phyloP scores from a whole-genome alignment of 2,113 vertebrate species.

The Capricornis sumatraensis region DNA sequence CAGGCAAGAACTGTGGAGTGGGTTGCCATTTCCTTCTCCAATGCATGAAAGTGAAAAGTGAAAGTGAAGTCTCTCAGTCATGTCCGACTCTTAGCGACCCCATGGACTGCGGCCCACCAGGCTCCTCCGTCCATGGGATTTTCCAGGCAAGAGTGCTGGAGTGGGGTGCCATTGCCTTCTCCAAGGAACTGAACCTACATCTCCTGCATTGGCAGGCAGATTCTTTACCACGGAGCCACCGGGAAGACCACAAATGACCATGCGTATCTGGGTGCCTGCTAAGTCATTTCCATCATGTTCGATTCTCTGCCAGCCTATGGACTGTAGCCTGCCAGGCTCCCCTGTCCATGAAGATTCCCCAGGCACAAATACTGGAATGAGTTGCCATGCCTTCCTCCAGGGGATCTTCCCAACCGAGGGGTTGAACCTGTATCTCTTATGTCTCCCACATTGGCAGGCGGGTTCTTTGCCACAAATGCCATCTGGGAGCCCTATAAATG shows the following conservation, averaged over 20 bases:
- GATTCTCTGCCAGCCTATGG: not conserved
- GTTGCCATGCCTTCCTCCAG: not conserved
- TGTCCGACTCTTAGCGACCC: no score
- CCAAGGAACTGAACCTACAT: not conserved
- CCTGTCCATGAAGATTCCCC: not conserved
- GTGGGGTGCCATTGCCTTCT: not conserved
- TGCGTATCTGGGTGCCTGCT: rapidly evolving
- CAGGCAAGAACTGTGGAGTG: no score
- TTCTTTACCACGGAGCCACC: not conserved
- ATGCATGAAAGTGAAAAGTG: no score
- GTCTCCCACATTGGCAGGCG: not conserved
- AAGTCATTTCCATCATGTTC: not conserved
- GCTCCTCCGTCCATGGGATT: not conserved
- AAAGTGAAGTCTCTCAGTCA: no score
- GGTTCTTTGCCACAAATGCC: not conserved
- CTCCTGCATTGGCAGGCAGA: not conserved
- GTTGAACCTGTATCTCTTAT: not conserved
- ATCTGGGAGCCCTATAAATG: not conserved
- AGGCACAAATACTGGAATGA: not conserved
- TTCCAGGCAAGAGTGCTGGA: not conserved
- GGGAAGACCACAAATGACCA: not conserved
- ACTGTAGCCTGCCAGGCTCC: not conserved
- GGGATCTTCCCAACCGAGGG: not conserved
- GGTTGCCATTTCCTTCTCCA: no score
- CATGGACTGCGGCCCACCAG: no score